Percentiles rank a stretch among this genome's conserved stretches.
Conservation (phyloP, 2,888 invertebrate genomes). For the Trichogramma evanescens region DNA sequence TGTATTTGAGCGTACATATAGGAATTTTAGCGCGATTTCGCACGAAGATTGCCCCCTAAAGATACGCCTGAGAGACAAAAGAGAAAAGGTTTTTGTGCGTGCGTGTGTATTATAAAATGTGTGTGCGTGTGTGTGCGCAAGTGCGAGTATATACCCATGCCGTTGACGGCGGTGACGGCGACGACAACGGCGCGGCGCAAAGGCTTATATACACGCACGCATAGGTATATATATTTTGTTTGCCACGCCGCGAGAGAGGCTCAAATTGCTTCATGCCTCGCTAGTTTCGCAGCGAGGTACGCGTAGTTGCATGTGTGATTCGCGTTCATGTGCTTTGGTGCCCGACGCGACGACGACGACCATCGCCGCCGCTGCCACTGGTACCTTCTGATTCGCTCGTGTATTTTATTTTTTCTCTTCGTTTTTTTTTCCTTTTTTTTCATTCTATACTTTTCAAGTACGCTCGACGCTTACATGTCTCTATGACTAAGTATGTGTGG, state of each 20-base stretch:
- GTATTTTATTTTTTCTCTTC: slow-evolving; percentile 7
- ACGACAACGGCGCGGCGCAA: too few relatives aligned
- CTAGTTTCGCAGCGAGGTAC: slow-evolving; percentile 13
- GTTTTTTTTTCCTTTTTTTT: slow-evolving; percentile 11
- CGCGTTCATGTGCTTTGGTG: background rate
- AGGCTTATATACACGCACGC: background rate
- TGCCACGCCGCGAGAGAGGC: slow-evolving; percentile 13
- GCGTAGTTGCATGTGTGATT: background rate
- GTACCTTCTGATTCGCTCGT: slow-evolving; percentile 3
- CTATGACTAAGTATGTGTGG: background rate
- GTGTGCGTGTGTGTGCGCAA: too few relatives aligned
- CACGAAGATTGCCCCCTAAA: slow-evolving; percentile 8
- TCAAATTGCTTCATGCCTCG: slow-evolving; percentile 25
- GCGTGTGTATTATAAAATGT: too few relatives aligned
- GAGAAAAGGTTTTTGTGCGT: background rate
- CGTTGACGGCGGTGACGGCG: too few relatives aligned
- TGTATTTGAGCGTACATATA: too few relatives aligned
- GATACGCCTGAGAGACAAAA: slow-evolving; percentile 2
- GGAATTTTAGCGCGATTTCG: slow-evolving; percentile 13
- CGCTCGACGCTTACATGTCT: slow-evolving; percentile 10
- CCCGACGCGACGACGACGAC: too few relatives aligned
- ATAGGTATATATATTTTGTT: background rate
- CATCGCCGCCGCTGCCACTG: slow-evolving; percentile 1
- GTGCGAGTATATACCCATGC: too few relatives aligned
- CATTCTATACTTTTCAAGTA: slow-evolving; percentile 10